phyloP scores from a whole-genome alignment of 2,113 vertebrate genomes.

The Nycticorax nycticorax region DNA sequence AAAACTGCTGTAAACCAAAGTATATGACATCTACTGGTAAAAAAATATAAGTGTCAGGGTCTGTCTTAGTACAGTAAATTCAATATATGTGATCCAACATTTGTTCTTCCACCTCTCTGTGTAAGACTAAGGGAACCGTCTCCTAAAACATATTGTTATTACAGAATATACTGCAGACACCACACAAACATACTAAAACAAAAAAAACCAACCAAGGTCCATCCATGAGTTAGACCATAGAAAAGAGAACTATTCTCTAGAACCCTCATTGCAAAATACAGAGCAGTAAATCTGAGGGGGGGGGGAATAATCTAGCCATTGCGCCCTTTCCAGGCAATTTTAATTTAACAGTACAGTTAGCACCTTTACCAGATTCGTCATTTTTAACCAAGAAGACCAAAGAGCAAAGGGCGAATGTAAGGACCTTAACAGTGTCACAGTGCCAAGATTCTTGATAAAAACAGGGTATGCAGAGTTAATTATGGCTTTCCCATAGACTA shows the following conservation, averaged over 20 bases:
- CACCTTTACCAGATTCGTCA: background rate
- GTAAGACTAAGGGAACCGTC: background rate
- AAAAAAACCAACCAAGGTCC: background rate
- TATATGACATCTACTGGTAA: background rate
- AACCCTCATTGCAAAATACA: background rate
- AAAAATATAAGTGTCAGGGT: background rate
- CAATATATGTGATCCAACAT: background rate
- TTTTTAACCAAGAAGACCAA: background rate
- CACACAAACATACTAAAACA: fast-evolving
- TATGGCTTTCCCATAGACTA: background rate
- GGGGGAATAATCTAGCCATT: background rate
- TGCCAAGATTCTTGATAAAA: background rate
- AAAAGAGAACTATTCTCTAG: background rate
- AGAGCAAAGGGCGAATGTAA: background rate
- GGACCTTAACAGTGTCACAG: background rate
- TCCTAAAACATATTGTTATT: background rate
- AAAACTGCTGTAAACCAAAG: background rate
- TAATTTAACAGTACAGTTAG: background rate
- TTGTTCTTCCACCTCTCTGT: background rate
- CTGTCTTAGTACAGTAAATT: background rate
- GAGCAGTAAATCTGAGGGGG: background rate
- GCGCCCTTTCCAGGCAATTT: background rate
- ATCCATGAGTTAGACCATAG: background rate
- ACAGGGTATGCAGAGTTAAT: background rate
- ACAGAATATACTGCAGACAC: background rate